phyloP scores from a whole-genome alignment of 64 coral and sea anemone species.

The Trachythela sp. region DNA sequence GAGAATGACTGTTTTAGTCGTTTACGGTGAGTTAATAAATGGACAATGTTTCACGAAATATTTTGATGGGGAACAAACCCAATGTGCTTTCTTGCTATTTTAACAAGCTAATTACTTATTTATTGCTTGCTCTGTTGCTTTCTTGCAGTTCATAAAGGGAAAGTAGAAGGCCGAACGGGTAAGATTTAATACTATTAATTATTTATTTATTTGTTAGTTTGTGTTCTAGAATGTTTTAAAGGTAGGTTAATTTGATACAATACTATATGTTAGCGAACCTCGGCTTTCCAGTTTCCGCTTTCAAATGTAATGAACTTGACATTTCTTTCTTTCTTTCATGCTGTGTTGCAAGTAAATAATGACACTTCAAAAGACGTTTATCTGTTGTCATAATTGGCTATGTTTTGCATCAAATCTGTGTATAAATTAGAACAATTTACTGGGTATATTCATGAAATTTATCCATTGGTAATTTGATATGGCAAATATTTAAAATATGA shows the following conservation, averaged over 20 bases:
- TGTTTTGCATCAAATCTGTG: too few species aligned
- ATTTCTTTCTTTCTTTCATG: not conserved
- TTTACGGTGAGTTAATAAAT: not conserved
- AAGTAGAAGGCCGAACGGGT: not conserved
- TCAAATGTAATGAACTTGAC: not conserved
- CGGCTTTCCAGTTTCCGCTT: not conserved
- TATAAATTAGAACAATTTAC: too few species aligned
- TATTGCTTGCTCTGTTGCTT: not conserved
- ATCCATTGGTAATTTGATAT: too few species aligned
- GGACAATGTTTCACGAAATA: not conserved
- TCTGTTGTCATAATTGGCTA: too few species aligned
- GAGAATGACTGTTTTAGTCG: not conserved
- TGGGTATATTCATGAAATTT: too few species aligned
- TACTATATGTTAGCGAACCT: not conserved
- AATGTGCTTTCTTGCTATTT: not conserved
- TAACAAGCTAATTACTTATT: not conserved
- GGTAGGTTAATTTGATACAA: not conserved
- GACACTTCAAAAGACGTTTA: not conserved
- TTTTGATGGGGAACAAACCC: not conserved
- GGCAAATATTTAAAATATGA: too few species aligned
- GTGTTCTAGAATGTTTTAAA: not conserved
- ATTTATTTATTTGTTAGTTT: not conserved
- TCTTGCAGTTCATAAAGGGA: constrained; percentile 4
- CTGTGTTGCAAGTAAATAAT: not conserved
- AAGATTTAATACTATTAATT: not conserved